Evolutionary conservation across 2,797 vertebrate genomes (phyloP).

Genomic region (Phoxinus dragarum): DNA sequence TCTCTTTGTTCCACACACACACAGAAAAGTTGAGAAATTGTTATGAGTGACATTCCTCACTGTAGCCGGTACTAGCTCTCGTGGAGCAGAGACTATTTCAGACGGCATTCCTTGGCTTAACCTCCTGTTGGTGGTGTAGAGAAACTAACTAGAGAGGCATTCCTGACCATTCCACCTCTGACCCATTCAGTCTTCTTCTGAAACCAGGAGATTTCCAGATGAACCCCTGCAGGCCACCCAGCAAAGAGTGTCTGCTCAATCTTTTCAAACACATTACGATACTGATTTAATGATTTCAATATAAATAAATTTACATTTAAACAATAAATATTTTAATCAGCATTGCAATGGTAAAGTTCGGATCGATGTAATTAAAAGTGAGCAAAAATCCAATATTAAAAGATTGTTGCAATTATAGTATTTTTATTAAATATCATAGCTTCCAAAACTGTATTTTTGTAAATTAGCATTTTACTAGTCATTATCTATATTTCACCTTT

Average conservation of each 20-base stretch:
- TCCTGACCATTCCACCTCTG: neutral
- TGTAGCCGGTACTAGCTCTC: neutral
- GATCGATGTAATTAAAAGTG: neutral
- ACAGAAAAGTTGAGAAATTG: conserved; percentile 17
- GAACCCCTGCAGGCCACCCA: conserved; percentile 7
- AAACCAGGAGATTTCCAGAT: conserved; percentile 33
- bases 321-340: neutral
- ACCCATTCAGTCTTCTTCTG: conserved; percentile 2
- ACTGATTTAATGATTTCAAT: neutral
- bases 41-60: conserved; percentile 39
- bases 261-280: neutral
- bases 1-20: conserved; percentile 6
- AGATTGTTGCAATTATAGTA: neutral
- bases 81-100: conserved; percentile 43
- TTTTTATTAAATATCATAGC: neutral
- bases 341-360: neutral
- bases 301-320: neutral
- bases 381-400: neutral
- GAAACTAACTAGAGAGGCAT: conserved; percentile 43
- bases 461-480: neutral
- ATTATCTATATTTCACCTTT: neutral
- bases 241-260: neutral
- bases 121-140: conserved; percentile 2
- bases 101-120: conserved; percentile 46
- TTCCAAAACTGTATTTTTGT: neutral